Percentiles rank a stretch among this genome's conserved stretches.
Evolutionary conservation across 2,888 invertebrate genomes (phyloP).

Genomic region (Drosophila neotestacea): DNA sequence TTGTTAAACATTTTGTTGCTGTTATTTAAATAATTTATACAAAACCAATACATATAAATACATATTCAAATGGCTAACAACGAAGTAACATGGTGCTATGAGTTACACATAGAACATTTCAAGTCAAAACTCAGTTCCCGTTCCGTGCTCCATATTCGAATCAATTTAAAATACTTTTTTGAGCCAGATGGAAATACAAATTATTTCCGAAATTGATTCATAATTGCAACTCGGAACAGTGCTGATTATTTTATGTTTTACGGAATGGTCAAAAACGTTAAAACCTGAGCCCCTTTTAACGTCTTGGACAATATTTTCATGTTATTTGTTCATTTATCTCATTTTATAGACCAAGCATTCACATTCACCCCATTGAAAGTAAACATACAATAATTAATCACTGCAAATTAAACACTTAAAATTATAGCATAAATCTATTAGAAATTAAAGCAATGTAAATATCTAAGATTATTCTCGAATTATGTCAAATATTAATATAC

Average conservation of each 20-base stretch:
- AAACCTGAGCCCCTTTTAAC: constrained; percentile 85
- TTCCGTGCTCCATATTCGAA: constrained; percentile 5
- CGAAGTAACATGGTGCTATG: constrained; percentile 81
- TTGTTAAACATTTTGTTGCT: constrained; percentile 51
- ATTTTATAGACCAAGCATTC: constrained; percentile 44
- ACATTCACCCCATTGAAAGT: constrained; percentile 15
- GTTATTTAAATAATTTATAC: constrained; percentile 31
- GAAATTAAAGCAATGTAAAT: constrained; percentile 56
- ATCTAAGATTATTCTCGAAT: constrained; percentile 29
- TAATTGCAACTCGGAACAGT: neutral
- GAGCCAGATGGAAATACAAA: neutral
- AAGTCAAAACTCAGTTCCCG: constrained; percentile 2
- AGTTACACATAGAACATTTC: constrained; percentile 62
- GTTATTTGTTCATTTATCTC: constrained; percentile 19
- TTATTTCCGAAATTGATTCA: neutral
- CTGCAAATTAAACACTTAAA: neutral
- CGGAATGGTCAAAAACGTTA: constrained; percentile 76
- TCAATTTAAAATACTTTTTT: neutral
- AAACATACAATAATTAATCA: constrained; percentile 30
- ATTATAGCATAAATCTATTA: constrained; percentile 28
- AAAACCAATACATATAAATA: constrained; percentile 25
- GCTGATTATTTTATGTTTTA: constrained; percentile 29
- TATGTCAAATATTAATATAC: constrained; percentile 24
- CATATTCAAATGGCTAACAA: constrained; percentile 67
- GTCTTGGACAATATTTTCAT: constrained; percentile 57